Evolutionary conservation across 2,797 vertebrate genomes (phyloP), one percentile per base, ranked within the genome.

Genomic region (Craterocephalus amniculus): DNA sequence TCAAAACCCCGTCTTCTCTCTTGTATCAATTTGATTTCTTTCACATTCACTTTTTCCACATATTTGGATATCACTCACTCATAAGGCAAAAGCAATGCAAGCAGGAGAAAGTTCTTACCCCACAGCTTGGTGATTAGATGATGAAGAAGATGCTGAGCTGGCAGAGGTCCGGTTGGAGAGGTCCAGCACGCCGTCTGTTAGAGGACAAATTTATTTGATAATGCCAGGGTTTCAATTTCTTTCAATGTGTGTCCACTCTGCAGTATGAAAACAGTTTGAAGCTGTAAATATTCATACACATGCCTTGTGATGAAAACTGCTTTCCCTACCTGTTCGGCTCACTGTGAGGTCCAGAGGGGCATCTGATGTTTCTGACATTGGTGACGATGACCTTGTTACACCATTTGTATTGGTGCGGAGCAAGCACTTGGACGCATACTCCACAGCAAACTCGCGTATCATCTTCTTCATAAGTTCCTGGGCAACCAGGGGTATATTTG

Each of bases 401-500:
- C 95, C 95, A 84, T 96, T 96, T 92, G 93, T 92, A 81, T 87
- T 95, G 88, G 95, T 95, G 90, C 94, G 95, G 91, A 95, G 94
- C 91, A 96, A 96, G 93, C 95, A 98, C 95, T 98, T 98, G 83
- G 96, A 97, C 79, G 97, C 96, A 81, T 99, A 99, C 93, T 99
- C 98, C 93, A 96, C 95, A 55, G 98, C 98, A 95, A 99, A 99
- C 93, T 96, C 96, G 90, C 93, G 96, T 86, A 99, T 97, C 97
- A 99, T 99, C 90, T 97, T 99, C 91, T 96, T 97, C 97, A 99
- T 99, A 93, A 99, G 95, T 95, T 99, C 97, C 94, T 97, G 96
- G 89, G 97, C 98, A 91, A 96, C 96, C 94, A 95, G 88, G 83
- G 98, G 98, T 95, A 99, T 97, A 94, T 95, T 97, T 91, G 96